Evolutionary conservation across 2,888 invertebrate genomes (phyloP).

Genomic region (Athalia cordata): DNA sequence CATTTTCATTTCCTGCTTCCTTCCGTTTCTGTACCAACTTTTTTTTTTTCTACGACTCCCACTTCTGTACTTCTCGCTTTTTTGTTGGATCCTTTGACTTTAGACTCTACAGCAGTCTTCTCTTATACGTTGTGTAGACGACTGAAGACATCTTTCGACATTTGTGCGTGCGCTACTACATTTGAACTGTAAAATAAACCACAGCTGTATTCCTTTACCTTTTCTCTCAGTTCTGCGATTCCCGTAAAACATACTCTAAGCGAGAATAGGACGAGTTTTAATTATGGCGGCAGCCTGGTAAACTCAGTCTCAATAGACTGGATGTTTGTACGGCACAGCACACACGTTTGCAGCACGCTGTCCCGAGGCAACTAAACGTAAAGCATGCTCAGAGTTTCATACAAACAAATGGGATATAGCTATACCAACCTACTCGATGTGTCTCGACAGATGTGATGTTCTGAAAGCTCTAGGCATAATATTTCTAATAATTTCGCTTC

Average conservation of each 20-base stretch:
- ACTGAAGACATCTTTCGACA: not conserved
- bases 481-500: no score
- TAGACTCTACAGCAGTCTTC: not conserved
- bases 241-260: not conserved
- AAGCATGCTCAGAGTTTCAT: no score
- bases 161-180: not conserved
- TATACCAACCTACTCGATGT: no score
- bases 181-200: constrained; percentile 3
- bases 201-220: not conserved
- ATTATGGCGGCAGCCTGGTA: not conserved
- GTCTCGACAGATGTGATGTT: no score
- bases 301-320: not conserved
- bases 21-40: not conserved
- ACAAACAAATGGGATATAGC: no score
- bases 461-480: no score
- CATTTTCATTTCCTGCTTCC: not conserved
- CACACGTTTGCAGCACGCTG: no score
- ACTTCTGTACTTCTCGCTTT: not conserved
- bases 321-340: no score
- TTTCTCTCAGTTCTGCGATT: not conserved
- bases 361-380: no score
- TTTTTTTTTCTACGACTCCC: not conserved
- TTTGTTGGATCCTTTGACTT: constrained; percentile 6
- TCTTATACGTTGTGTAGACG: not conserved
- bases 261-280: not conserved